These are phyloP conservation scores for Parazoanthus swiftii DNA, from an alignment of 92 coral and sea anemone genomes.

Conservation along the genomic window DNA sequence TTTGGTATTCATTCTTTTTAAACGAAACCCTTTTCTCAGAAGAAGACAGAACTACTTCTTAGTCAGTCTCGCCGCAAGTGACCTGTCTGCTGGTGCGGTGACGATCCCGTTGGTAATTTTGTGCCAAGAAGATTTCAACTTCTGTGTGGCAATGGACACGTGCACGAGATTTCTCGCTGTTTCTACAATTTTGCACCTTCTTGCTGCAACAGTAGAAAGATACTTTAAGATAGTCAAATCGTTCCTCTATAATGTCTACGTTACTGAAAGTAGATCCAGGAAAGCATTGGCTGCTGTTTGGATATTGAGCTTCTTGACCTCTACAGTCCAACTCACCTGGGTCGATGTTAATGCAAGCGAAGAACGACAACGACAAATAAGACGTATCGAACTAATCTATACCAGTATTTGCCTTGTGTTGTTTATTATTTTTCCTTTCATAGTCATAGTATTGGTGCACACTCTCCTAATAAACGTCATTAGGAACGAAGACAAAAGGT, in stretches of 20 bases:
- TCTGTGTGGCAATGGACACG: slow-evolving; percentile 74
- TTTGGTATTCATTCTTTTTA: slow-evolving; percentile 54
- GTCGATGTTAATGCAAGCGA: neutral
- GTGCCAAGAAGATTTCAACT: slow-evolving; percentile 4
- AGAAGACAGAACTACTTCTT: slow-evolving; percentile 64
- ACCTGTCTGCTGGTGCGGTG: slow-evolving; percentile 52
- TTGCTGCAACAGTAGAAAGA: slow-evolving; percentile 58
- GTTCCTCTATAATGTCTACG: slow-evolving; percentile 46
- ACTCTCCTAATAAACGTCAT: neutral
- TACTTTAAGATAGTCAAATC: slow-evolving; percentile 65
- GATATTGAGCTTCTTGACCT: slow-evolving; percentile 45
- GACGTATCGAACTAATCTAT: slow-evolving; percentile 12
- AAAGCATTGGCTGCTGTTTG: slow-evolving; percentile 36
- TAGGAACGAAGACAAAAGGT: neutral
- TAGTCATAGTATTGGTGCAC: neutral
- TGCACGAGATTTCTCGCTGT: slow-evolving; percentile 70
- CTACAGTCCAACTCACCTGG: slow-evolving; percentile 55
- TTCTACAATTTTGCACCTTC: slow-evolving; percentile 68
- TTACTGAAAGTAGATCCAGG: slow-evolving; percentile 42
- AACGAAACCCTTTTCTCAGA: slow-evolving; percentile 36
- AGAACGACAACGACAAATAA: slow-evolving; percentile 1
- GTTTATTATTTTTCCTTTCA: slow-evolving; percentile 20
- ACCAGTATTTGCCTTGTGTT: slow-evolving; percentile 20
- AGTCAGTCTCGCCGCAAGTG: slow-evolving; percentile 66
- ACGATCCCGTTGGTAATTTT: slow-evolving; percentile 58